Evolutionary conservation across 2,888 invertebrate species (phyloP).

Genomic region (Chironomus riparius): DNA sequence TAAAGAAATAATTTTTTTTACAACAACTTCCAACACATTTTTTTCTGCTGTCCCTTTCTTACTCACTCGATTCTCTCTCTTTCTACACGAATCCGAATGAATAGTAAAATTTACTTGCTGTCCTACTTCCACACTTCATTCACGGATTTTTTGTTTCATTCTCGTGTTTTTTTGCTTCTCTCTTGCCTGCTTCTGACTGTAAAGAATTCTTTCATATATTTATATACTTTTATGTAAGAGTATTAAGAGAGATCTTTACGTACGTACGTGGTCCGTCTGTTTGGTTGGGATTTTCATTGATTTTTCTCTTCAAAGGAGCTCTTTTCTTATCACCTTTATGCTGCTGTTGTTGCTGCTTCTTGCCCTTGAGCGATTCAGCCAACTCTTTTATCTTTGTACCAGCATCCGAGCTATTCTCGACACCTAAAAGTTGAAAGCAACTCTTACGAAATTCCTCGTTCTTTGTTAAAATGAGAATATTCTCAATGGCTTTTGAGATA

Average conservation of each 20-base stretch:
- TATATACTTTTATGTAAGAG: neutral
- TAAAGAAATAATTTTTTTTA: conserved; percentile 2
- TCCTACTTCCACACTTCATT: conserved; percentile 19
- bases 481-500: neutral
- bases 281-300: conserved; percentile 8
- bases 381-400: neutral
- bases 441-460: neutral
- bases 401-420: neutral
- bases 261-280: neutral
- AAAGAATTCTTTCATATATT: neutral
- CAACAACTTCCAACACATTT: conserved; percentile 20
- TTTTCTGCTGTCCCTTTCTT: neutral
- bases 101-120: conserved; percentile 5
- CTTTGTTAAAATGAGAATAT: neutral
- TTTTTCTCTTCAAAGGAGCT: neutral
- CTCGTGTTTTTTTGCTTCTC: neutral
- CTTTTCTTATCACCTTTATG: neutral
- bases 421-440: neutral
- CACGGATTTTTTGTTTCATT: conserved; percentile 10
- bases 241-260: neutral
- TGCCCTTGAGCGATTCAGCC: neutral
- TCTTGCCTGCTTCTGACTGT: neutral
- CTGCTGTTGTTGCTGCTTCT: neutral
- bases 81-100: neutral
- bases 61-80: too few species aligned